These are phyloP conservation scores for Tachina fera DNA, from an alignment of 2,888 invertebrate genomes.

Conservation along the genomic window DNA sequence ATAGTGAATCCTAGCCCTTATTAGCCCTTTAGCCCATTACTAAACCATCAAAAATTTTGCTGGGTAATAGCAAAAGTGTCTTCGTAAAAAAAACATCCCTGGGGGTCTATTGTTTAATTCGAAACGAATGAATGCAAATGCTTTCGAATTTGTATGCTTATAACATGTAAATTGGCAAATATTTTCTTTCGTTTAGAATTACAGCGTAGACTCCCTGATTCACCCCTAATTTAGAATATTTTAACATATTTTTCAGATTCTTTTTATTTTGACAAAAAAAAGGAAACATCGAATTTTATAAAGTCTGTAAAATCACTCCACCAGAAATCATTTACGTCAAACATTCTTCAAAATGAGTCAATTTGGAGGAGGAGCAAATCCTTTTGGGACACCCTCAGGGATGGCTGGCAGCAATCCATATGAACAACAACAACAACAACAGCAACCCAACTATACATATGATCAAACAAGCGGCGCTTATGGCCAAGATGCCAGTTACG, in stretches of 20 bases:
- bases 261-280: neutral
- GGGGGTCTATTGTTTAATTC: no score
- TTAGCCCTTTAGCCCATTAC: no score
- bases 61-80: no score
- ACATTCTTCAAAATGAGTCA: slow-evolving; percentile 70
- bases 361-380: slow-evolving; percentile 77
- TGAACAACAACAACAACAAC: slow-evolving; percentile 77
- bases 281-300: slow-evolving; percentile 37
- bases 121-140: no score
- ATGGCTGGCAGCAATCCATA: slow-evolving; percentile 74
- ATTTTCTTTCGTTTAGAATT: no score
- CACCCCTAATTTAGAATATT: no score
- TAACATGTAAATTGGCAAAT: no score
- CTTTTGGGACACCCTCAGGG: slow-evolving; percentile 77
- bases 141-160: no score
- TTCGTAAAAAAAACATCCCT: no score
- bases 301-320: slow-evolving; percentile 30
- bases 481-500: slow-evolving; percentile 70
- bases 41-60: no score
- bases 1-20: no score
- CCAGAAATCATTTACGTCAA: slow-evolving; percentile 38
- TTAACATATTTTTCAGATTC: slow-evolving; percentile 21
- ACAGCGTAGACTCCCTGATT: no score
- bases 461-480: slow-evolving; percentile 74
- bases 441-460: slow-evolving; percentile 75